Evolutionary conservation across 2,888 invertebrate species (phyloP), one percentile per base, ranked within the genome.

Genomic region (Cantharis rufa): DNA sequence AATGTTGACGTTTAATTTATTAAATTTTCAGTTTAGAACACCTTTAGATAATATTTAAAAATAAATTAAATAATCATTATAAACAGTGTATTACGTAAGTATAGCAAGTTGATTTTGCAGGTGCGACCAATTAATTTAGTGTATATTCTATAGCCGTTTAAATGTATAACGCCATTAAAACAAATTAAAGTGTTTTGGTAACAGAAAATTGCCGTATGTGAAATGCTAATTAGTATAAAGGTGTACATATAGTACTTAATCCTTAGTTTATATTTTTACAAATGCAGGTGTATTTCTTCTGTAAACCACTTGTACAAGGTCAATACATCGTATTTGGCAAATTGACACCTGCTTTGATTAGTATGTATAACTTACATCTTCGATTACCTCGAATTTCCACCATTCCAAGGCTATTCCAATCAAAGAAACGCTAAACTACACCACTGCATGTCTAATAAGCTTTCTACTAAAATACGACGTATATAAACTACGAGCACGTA

Each of bases 301-400:
- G 81, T 79, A 80, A 81, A 80, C 80, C 78, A 80, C 80, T 71
- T 80, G 79, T 79, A 75, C 82, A 82, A 82, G 82, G 82, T 77
- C 81, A 81, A 75, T 79, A 78, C 76, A 74, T 76, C 78, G 24
- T 70, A 75, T 80, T 81, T 80, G 80, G 79, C 77, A 78, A 76
- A 79, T 79, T 79, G 80, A 74, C 79, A 81, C 79, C 77, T 80
- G 79, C 77, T 75, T 78, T 74, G 81, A 83, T 82, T 83, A 81
- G 82, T 83, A 83, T 83, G 82, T 81, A 81, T 78, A 80, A 79
- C 77, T 81, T 80, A 83, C 80, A 79, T 78, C 82, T 80, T 78
- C 81, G 80, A 80, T 82, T 81, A 81, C 82, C 81, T 82, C 81
- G 81, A 80, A 80, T 81, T 78, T 80, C 80, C 80, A 77, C 77